A percentile compares a stretch with the other conserved stretches of the same genome.
Evolutionary conservation across 2,113 vertebrate species (phyloP).

Genomic region (Xiphorhynchus elegans): DNA sequence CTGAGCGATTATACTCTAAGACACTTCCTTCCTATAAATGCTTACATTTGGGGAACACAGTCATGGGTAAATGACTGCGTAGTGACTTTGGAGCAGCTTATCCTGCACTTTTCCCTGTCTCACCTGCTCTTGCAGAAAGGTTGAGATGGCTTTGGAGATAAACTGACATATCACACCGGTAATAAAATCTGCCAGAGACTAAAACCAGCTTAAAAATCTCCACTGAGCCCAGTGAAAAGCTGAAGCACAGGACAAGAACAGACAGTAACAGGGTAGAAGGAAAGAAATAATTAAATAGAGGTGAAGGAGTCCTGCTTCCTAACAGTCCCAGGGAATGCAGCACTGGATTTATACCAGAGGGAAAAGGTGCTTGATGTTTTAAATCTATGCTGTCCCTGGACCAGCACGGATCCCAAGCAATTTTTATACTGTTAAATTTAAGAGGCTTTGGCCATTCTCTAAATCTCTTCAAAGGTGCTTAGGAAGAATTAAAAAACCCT

Average conservation of each 20-base stretch:
- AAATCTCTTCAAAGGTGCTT: not conserved
- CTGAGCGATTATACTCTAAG: not conserved
- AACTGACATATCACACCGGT: not conserved
- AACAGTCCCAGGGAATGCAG: not conserved
- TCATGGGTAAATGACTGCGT: not conserved
- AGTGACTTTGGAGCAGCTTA: slow-evolving; percentile 5
- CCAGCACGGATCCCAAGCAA: not conserved
- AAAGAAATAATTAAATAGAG: not conserved
- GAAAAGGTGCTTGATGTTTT: not conserved
- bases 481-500: not conserved
- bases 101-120: not conserved
- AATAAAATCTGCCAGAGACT: slow-evolving; percentile 30
- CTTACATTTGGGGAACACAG: not conserved
- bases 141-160: slow-evolving; percentile 40
- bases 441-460: not conserved
- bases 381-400: not conserved
- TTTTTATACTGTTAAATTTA: not conserved
- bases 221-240: not conserved
- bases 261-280: not conserved
- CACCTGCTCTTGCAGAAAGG: not conserved
- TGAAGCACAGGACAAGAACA: not conserved
- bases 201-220: slow-evolving; percentile 1
- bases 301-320: not conserved
- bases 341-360: not conserved
- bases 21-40: not conserved